phyloP scores from a whole-genome alignment of 2,888 invertebrate genomes.

The Chrysolina oricalcia region DNA sequence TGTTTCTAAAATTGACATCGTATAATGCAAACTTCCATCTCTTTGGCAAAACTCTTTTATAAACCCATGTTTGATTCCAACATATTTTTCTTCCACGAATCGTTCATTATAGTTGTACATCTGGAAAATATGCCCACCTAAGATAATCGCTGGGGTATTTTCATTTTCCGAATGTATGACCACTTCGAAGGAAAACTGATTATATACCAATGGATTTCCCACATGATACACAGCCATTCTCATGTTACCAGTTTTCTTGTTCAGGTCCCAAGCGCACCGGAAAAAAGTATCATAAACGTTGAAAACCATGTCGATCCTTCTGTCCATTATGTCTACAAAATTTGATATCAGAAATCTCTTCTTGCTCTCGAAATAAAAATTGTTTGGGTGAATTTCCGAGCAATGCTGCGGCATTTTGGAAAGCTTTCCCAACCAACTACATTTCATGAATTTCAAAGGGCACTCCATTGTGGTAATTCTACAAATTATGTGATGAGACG shows the following conservation, averaged over 20 bases:
- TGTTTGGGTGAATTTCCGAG: constrained; percentile 51
- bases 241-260: constrained; percentile 54
- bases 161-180: constrained; percentile 27
- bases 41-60: constrained; percentile 39
- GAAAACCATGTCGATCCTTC: constrained; percentile 50
- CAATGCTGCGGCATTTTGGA: constrained; percentile 53
- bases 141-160: constrained; percentile 24
- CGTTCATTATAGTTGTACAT: constrained; percentile 34
- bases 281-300: constrained; percentile 53
- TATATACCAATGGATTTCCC: constrained; percentile 19
- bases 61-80: constrained; percentile 36
- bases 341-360: constrained; percentile 51
- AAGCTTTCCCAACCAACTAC: constrained; percentile 53
- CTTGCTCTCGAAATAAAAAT: constrained; percentile 47
- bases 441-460: constrained; percentile 50
- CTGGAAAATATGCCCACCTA: constrained; percentile 34
- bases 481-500: constrained; percentile 54
- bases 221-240: constrained; percentile 56
- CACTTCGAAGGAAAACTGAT: constrained; percentile 36
- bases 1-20: constrained; percentile 27
- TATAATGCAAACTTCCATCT: constrained; percentile 42
- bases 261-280: constrained; percentile 56
- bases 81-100: constrained; percentile 39
- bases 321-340: constrained; percentile 37
- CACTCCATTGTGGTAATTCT: constrained; percentile 49